Conservation (phyloP, 2,888 invertebrate species). For the Arrhopalites spinosus region DNA sequence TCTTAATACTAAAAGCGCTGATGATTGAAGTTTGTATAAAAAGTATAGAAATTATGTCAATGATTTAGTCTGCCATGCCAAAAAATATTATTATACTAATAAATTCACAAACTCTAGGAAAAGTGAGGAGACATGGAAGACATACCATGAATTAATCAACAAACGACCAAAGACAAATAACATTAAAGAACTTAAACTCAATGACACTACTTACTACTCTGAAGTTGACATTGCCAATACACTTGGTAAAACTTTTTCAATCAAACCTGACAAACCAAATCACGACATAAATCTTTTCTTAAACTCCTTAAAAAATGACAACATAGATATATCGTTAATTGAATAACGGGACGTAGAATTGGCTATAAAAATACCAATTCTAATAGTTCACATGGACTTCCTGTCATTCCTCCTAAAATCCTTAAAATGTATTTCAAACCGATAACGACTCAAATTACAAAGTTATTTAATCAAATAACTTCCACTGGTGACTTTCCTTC, state of each 20-base stretch:
- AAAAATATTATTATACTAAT: neutral
- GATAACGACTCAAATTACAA: neutral
- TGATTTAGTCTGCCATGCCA: neutral
- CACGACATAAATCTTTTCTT: neutral
- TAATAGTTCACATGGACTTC: neutral
- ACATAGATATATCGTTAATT: no score
- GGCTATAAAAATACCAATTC: neutral
- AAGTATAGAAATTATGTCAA: neutral
- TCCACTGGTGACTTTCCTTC: neutral
- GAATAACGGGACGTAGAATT: neutral
- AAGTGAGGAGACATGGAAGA: neutral
- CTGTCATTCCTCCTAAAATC: neutral
- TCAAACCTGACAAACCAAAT: neutral
- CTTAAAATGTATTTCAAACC: neutral
- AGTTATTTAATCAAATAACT: neutral
- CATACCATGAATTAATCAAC: neutral
- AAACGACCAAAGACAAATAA: neutral
- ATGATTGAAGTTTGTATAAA: neutral
- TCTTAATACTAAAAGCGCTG: neutral
- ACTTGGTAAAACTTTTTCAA: neutral
- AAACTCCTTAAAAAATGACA: neutral
- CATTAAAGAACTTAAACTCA: neutral
- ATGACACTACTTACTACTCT: neutral
- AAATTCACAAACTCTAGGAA: neutral
- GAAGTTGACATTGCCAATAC: neutral